Base-by-base conservation (phyloP, 2,888 invertebrate species). In the Xestia ashworthii region DNA sequence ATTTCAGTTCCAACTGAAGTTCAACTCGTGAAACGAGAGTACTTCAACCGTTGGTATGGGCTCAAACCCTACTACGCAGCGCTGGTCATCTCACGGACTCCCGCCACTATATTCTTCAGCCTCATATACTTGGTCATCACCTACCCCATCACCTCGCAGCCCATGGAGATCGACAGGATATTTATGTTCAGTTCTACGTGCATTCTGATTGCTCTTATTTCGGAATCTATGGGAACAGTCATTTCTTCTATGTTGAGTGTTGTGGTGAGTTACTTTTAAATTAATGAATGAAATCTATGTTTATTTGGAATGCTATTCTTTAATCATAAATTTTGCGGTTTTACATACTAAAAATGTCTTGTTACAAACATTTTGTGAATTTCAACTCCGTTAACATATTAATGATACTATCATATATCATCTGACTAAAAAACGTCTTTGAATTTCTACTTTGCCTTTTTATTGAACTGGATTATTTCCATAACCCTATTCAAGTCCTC, bases 11-110 rank as follows among this genome's bases (percentile, higher is more conserved):
- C 98, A 32, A 97, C 96, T 65, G 98, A 98, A 95, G 98, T 98
- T 0, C 98, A 98, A 87, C 94, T 98, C 32, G 93, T 98, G 16
- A 98, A 98, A 92, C 95, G 98, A 69, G 98, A 99, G 91, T 98
- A 98, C 89, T 98, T 98, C 91, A 99, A 99, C 93, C 97, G 98
- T 69, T 99, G 98, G 98, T 99, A 98, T 91, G 97, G 98, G 4
- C 92, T 98, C 38, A 98, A 98, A 90, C 97, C 98, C 0, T 98
- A 98, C 90, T 99, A 98, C 92, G 97, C 97, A 14, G 98, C 98
- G 0, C 93, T 98, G 89, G 97, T 98, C 0, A 93, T 98, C n/a
- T 97, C 98, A 0, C 97, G 98, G 72, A 96, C 98, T 19, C 98
- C 98, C 0, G 93, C 97, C 11, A 98, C 98, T 92, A 97, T 98